These are phyloP conservation scores for Mycteria americana DNA, from an alignment of 2,797 vertebrate species.

Conservation along the genomic window DNA sequence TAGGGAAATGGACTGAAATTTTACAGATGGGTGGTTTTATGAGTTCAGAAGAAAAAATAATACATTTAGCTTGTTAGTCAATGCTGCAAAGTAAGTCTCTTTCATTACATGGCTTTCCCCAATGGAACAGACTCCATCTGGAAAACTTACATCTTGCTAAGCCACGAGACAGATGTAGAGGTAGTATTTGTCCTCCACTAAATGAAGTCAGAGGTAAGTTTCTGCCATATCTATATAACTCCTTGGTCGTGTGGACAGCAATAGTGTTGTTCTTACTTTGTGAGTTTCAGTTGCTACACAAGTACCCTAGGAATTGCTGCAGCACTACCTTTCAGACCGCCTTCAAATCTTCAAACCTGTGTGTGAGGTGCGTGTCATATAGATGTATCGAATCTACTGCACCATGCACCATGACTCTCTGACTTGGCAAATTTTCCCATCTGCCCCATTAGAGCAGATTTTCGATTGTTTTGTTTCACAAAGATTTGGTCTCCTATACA, in stretches of 20 bases:
- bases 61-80: neutral
- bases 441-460: neutral
- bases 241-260: neutral
- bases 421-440: neutral
- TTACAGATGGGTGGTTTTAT: constrained; percentile 37
- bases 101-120: neutral
- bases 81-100: neutral
- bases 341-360: neutral
- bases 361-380: fast-evolving
- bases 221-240: neutral
- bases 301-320: neutral
- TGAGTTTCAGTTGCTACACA: neutral
- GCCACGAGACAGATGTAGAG: neutral
- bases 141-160: neutral
- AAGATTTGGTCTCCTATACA: neutral
- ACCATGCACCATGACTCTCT: neutral
- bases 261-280: neutral
- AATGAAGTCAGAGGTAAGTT: neutral
- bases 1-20: constrained; percentile 41
- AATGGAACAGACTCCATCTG: neutral
- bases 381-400: neutral
- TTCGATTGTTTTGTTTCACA: neutral
- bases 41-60: neutral
- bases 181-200: neutral
- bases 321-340: neutral